Conservation (phyloP, 2,888 invertebrate genomes). For the Deilephila porcellus region DNA sequence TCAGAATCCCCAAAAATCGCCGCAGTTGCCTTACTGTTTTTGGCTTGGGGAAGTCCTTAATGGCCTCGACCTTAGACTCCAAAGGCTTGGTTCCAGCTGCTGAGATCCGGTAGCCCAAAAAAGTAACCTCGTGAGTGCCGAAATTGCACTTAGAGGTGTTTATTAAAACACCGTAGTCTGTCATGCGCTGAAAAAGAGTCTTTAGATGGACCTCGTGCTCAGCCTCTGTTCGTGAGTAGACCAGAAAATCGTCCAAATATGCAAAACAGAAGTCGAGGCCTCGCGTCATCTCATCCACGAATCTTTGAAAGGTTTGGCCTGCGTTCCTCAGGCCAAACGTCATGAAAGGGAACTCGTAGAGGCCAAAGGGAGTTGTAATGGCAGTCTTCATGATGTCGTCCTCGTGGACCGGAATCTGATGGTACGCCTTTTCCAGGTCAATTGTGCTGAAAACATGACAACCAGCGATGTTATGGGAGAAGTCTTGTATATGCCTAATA, state of each 20-base stretch:
- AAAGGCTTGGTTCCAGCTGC: conserved; percentile 50
- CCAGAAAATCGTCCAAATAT: conserved; percentile 58
- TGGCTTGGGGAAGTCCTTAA: conserved; percentile 40
- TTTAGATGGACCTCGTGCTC: conserved; percentile 42
- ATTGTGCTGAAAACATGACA: conserved; percentile 28
- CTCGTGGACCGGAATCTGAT: background rate
- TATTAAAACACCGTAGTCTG: conserved; percentile 40
- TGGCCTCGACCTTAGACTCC: conserved; percentile 48
- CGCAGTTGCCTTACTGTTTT: conserved; percentile 40
- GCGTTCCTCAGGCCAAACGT: no score
- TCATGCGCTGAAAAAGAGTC: conserved; percentile 39
- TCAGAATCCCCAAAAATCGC: conserved; percentile 39
- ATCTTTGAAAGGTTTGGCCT: conserved; percentile 56
- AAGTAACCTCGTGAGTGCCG: conserved; percentile 40
- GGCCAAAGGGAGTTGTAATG: background rate
- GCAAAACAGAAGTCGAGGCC: conserved; percentile 42
- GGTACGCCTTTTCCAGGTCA: conserved; percentile 31
- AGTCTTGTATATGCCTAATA: conserved; percentile 32
- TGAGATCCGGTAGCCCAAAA: conserved; percentile 42
- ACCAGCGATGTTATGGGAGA: conserved; percentile 32
- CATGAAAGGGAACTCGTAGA: conserved; percentile 40
- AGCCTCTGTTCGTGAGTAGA: conserved; percentile 38
- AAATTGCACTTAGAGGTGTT: conserved; percentile 46
- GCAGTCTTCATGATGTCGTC: background rate
- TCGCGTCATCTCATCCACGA: conserved; percentile 50